Percentiles rank a stretch among this genome's conserved stretches.
These are phyloP conservation scores for Prunella himalayana DNA, from an alignment of 2,113 vertebrate species.

Conservation along the genomic window DNA sequence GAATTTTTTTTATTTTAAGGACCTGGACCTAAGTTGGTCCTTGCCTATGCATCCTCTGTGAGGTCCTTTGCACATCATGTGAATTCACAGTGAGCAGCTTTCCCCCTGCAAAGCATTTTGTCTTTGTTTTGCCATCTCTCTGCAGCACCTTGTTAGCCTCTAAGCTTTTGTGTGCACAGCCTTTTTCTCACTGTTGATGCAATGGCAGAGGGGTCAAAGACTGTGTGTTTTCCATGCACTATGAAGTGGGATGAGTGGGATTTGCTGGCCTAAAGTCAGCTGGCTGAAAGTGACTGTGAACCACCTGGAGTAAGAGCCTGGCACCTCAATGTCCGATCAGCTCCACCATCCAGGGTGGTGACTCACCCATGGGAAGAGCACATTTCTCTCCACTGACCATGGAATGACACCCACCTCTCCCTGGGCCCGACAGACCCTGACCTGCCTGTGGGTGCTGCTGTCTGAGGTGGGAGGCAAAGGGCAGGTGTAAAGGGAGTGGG, in stretches of 20 bases:
- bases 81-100: neutral
- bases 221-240: neutral
- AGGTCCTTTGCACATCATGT: neutral
- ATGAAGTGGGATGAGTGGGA: neutral
- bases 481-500: neutral
- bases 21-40: neutral
- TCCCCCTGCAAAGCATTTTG: neutral
- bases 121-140: neutral
- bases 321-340: accelerated
- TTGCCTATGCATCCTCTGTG: neutral
- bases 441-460: neutral
- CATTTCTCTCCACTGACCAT: neutral
- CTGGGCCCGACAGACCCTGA: neutral
- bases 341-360: neutral
- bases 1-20: neutral
- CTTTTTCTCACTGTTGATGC: neutral
- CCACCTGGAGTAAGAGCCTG: neutral
- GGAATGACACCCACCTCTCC: neutral
- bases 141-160: neutral
- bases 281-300: neutral
- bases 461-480: accelerated
- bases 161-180: neutral
- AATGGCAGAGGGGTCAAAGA: neutral
- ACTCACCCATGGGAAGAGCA: accelerated
- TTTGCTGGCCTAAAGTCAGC: neutral